Base-by-base conservation (phyloP, 2,113 vertebrate genomes). In the Natator depressus region DNA sequence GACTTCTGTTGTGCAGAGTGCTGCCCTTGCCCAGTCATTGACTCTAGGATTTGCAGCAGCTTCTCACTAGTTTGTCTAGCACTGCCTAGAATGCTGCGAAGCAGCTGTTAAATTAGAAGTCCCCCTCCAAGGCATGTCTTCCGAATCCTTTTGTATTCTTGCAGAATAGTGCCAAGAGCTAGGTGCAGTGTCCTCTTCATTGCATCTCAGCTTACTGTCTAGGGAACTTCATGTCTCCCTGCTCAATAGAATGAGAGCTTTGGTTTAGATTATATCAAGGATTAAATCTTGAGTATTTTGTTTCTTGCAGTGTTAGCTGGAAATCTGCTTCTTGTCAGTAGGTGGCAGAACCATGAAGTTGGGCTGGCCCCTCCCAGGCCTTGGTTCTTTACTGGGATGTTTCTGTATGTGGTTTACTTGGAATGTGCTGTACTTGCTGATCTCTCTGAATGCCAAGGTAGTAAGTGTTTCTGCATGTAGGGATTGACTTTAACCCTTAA, bases 121-220 rank as follows among this genome's bases (percentile, higher is more conserved):
- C 20, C 24, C 69, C 1, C n/a, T 54, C 62, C 42, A 80, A 51
- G 82, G 46, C 51, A 38, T 4, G 20, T 25, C 69, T 19, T 51
- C 53, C 1, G 0, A 38, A 5, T 19, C 0, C 2, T 11, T 87
- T 46, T 4, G 3, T 6, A 50, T 4, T 38, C 1, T 8, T 51
- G 82, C 54, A 47, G 75, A 85, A 5, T 14, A 5, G 7, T 16
- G n/a, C 42, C 20, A 22, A 54, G 75, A 50, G 35, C 1, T 2
- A 19, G 24, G 38, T 3, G 80, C 54, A 10, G 1, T 50, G 20
- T 65, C 46, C 9, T n/a, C 54, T 29, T 10, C 69, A 14, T 13
- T 69, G 47, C 42, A 90, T 79, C 85, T 82, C n/a, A 1, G 2
- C 4, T 24, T 87, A 49, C 87, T 88, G 29, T 35, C 29, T 5